Evolutionary conservation across 2,888 invertebrate species (phyloP).

Genomic region (Crepidodera aurea): DNA sequence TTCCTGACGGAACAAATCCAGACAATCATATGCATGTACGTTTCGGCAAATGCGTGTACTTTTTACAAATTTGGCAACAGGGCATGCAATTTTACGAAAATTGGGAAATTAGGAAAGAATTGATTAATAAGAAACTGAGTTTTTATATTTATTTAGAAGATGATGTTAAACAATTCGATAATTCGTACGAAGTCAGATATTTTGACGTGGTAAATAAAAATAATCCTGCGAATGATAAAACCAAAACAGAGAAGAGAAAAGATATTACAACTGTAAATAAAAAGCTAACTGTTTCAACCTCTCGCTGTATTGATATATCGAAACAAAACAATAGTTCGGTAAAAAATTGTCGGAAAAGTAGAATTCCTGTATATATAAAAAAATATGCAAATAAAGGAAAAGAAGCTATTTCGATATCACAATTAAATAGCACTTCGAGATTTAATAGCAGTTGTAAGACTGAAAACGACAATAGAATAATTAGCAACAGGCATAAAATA

Average conservation of each 20-base stretch:
- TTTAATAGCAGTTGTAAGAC: too few relatives aligned
- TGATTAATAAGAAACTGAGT: neutral
- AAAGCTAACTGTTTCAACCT: neutral
- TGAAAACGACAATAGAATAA: too few relatives aligned
- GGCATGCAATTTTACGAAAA: neutral
- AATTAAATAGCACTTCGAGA: too few relatives aligned
- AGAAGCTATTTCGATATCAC: too few relatives aligned
- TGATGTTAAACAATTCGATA: neutral
- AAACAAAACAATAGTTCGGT: neutral
- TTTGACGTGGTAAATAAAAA: neutral
- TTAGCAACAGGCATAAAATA: too few relatives aligned
- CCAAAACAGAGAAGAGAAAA: neutral
- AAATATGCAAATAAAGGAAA: neutral
- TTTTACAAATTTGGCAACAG: conserved; percentile 3
- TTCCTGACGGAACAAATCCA: neutral
- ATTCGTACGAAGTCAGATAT: neutral
- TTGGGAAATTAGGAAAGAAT: neutral
- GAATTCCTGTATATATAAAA: neutral
- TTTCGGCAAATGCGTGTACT: conserved; percentile 1
- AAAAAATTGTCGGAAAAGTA: neutral
- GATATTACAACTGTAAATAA: neutral
- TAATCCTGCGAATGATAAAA: neutral
- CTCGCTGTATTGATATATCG: too few relatives aligned
- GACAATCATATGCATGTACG: neutral
- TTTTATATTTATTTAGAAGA: conserved; percentile 18